Conservation (phyloP, 2,113 vertebrate genomes). For the Sterrhoptilus dennistouni region DNA sequence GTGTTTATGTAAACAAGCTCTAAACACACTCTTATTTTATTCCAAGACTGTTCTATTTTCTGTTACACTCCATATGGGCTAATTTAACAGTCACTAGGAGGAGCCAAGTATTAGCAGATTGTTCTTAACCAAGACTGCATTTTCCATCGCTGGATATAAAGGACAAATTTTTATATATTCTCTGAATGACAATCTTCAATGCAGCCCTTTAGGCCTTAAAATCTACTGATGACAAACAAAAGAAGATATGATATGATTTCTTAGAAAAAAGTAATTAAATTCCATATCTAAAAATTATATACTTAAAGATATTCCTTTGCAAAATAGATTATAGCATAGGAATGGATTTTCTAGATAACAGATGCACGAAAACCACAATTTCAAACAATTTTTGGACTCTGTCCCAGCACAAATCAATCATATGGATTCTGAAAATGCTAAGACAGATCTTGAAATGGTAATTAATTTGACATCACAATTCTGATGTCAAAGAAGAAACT, state of each 20-base stretch:
- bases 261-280: neutral
- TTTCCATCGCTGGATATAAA: neutral
- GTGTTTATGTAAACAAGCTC: slow-evolving; percentile 39
- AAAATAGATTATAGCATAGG: slow-evolving; percentile 1
- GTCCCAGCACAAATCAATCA: slow-evolving; percentile 52
- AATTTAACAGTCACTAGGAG: slow-evolving; percentile 46
- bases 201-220: neutral
- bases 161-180: neutral
- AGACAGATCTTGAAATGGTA: slow-evolving; percentile 27
- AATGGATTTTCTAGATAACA: slow-evolving; percentile 46
- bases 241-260: neutral
- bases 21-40: slow-evolving; percentile 2
- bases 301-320: neutral
- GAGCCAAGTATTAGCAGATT: slow-evolving; percentile 32
- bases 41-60: slow-evolving; percentile 56
- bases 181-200: neutral
- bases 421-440: neutral
- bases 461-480: slow-evolving; percentile 34
- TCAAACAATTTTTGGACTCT: slow-evolving; percentile 38
- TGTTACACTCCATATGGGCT: slow-evolving; percentile 50
- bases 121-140: neutral
- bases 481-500: neutral
- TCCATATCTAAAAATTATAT: neutral
- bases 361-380: slow-evolving; percentile 4
- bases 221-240: neutral